Evolutionary conservation across 2,888 invertebrate genomes (phyloP), one percentile per base, ranked within the genome.

Genomic region (Alloscopus bannaensis): DNA sequence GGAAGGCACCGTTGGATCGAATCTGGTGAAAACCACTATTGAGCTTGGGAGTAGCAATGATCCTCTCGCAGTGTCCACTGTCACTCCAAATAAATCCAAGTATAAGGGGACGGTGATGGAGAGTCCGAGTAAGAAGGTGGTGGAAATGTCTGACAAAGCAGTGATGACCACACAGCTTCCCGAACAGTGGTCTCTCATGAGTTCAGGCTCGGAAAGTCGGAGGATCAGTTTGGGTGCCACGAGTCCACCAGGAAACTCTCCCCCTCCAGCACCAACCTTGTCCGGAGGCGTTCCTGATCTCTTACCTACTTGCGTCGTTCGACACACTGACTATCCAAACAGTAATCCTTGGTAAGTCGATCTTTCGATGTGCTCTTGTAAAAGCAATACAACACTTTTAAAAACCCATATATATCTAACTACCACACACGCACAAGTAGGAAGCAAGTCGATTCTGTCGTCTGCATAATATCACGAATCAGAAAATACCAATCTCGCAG

Each of bases 111-210:
- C 77, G 29, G 26, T 72, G 4, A 73, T 77, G 65, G 80, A 77
- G 57, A 81, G 70, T 50, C 71, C 81, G 18, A 72, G 79, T 3
- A 82, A 83, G 28, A 81, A 83, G 55, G 81, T 83, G 8, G 85
- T 85, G 59, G 86, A 86, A 82, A 86, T 84, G 84, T 86, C 84
- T 13, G 86, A 86, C 45, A 86, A 86, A 59, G 84, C 83, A 26
- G 86, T 86, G 59, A 84, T 84, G 84, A 86, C 84, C 20, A 81
- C 84, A 13, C 82, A 82, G 50, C 81, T 84, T 62, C 85, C 85
- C 8, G 86, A 86, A 69, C 86, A 86, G 62, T 86, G 86, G 86
- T 84, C 86, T 29, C 76, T 84, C 11, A 71, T 86, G 78, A 84
- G 84, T 70, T 84, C 84, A 8, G 84, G 84, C 4, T 84, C 84